Base-by-base conservation (phyloP, 2,888 invertebrate genomes). In the Hetaerina titia region DNA sequence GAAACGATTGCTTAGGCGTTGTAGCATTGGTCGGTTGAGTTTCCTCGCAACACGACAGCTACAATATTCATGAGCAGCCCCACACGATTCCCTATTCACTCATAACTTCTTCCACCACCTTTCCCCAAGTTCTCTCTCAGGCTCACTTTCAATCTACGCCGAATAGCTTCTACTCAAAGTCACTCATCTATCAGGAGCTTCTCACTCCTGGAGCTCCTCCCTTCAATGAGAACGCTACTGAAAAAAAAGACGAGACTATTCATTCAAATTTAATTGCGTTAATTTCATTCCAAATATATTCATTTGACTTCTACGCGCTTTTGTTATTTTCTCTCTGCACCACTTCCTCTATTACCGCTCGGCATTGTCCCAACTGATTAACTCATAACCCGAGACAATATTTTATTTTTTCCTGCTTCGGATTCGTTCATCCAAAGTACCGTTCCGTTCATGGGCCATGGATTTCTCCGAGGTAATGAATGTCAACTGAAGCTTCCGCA, bases 401-500 rank as follows among this genome's bases (percentile, higher is more conserved):
- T 81, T 31, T 1, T 31, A 81, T 31, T 81, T 81, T 81, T 81
- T 31, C 31, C 31, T 31, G 31, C 81, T 81, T 81, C 31, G 81
- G 31, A 81, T 81, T 81, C 81, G 25, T 81, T 81, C 31, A 81
- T 81, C 81, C 31, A 22, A 81, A 81, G 81, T 81, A 81, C 81
- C 81, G 81, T 81, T 81, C 81, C 0, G 13, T n/a, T 81, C 31
- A 31, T 81, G 13, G 11, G 31, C 81, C 25, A 13, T 81, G 81
- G 69, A 22, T 69, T 69, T 69, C 69, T 69, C n/a, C 69, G 22
- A 81, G 81, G 81, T 25, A 9, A 31, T 25, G 81, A 81, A 81
- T 81, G 81, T 31, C 81, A 81, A 81, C 81, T 15, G 25, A 31
- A 81, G 31, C 81, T 81, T 81, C 31, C 81, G 81, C 81, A 31